These are phyloP conservation scores for Ophioninae sp. DNA, from an alignment of 2,888 invertebrate genomes.

Conservation along the genomic window DNA sequence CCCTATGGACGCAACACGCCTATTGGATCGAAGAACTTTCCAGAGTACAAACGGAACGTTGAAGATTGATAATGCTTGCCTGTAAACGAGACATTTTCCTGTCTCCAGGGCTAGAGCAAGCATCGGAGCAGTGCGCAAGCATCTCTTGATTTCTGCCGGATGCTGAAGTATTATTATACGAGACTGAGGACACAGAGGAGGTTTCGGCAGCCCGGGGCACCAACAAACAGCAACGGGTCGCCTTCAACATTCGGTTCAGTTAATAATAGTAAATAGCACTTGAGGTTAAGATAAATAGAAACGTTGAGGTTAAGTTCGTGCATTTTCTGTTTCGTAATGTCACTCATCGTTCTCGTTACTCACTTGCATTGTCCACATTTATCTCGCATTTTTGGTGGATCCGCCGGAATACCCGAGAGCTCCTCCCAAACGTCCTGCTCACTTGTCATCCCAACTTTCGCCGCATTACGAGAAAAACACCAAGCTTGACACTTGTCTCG, in stretches of 20 bases:
- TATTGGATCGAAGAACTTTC: not conserved
- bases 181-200: conserved; percentile 86
- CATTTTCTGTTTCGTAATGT: conserved; percentile 13
- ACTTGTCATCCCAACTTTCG: conserved; percentile 66
- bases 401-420: conserved; percentile 88
- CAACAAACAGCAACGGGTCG: conserved; percentile 94
- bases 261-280: too few relatives aligned
- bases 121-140: conserved; percentile 95
- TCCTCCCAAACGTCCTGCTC: conserved; percentile 85
- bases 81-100: conserved; percentile 87
- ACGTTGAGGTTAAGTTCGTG: conserved; percentile 44
- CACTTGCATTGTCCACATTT: conserved; percentile 90
- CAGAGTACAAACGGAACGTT: not conserved
- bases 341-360: conserved; percentile 71
- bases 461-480: conserved; percentile 47
- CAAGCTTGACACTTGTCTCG: conserved; percentile 35
- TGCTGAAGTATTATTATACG: conserved; percentile 93
- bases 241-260: conserved; percentile 80
- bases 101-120: conserved; percentile 88
- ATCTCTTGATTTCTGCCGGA: conserved; percentile 95
- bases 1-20: conserved; percentile 83
- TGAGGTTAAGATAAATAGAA: not conserved
- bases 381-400: conserved; percentile 89
- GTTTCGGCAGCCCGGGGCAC: conserved; percentile 91
- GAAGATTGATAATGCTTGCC: conserved; percentile 64